These are phyloP conservation scores for Scaeva pyrastri DNA, from an alignment of 2,888 invertebrate species.

Conservation along the genomic window DNA sequence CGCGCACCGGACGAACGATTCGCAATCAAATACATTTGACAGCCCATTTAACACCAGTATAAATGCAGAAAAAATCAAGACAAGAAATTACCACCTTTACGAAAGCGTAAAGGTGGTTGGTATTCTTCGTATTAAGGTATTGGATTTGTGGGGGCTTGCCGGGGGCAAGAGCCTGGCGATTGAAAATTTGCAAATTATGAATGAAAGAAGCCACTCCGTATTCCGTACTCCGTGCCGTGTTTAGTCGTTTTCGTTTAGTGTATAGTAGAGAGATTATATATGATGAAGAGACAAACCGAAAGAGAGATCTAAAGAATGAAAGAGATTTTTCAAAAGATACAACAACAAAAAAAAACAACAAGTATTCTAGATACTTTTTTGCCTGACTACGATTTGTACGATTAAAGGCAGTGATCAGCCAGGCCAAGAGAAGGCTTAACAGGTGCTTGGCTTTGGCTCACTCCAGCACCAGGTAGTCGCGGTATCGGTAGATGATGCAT, in stretches of 20 bases:
- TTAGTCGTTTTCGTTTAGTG: too few species aligned
- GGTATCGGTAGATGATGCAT: not conserved
- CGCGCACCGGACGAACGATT: conserved; percentile 68
- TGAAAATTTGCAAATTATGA: conserved; percentile 66
- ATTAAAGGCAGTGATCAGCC: not conserved
- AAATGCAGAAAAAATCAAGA: conserved; percentile 65
- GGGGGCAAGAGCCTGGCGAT: conserved; percentile 42
- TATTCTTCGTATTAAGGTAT: not conserved
- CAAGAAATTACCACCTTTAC: conserved; percentile 62
- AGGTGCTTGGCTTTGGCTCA: conserved; percentile 7
- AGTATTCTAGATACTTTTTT: conserved; percentile 16
- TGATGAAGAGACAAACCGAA: conserved; percentile 15
- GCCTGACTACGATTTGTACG: conserved; percentile 10
- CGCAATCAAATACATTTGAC: conserved; percentile 74
- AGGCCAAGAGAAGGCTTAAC: conserved; percentile 34
- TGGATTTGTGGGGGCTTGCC: conserved; percentile 43
- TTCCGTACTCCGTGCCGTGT: too few species aligned
- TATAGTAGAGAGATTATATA: not conserved
- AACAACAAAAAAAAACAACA: conserved; percentile 14
- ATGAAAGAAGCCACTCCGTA: conserved; percentile 66
- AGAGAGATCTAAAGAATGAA: conserved; percentile 3
- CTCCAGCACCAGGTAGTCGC: not conserved
- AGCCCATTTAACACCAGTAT: conserved; percentile 74
- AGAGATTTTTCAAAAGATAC: conserved; percentile 31
- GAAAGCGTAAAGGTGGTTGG: conserved; percentile 37